These are phyloP conservation scores for Gorsachius magnificus DNA, from an alignment of 2,797 vertebrate genomes.

Conservation along the genomic window DNA sequence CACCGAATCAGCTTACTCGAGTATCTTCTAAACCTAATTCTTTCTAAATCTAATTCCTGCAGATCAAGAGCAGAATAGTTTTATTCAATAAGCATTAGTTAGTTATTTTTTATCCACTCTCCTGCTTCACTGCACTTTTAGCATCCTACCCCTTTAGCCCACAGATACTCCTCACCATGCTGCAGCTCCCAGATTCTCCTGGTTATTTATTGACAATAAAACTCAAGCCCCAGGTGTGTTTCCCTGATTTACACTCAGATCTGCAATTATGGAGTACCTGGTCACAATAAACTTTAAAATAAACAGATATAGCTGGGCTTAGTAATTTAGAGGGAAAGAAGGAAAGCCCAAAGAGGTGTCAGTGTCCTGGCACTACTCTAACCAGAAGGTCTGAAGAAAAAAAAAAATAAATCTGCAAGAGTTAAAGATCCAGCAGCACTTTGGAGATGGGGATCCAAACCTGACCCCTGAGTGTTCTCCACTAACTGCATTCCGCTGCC, in stretches of 20 bases:
- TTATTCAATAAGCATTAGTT: conserved; percentile 41
- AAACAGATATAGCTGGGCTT: background rate
- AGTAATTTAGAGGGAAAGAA: background rate
- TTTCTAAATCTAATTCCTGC: conserved; percentile 34
- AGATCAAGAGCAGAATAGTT: conserved; percentile 7
- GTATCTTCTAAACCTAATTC: background rate
- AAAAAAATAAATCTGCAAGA: background rate
- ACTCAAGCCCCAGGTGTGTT: background rate
- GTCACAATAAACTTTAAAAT: background rate
- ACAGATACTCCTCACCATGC: background rate
- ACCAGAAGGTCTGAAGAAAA: background rate
- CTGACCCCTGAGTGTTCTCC: background rate
- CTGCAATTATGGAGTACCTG: background rate
- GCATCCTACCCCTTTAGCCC: background rate
- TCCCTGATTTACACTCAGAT: background rate
- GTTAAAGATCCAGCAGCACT: background rate
- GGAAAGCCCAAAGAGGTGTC: background rate
- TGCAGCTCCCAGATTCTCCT: background rate
- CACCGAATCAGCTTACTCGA: background rate
- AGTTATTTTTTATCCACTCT: background rate
- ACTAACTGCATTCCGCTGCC: background rate
- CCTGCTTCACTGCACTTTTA: background rate
- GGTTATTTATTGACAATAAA: conserved; percentile 3
- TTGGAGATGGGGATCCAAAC: background rate
- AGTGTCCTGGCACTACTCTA: background rate